Conservation (phyloP, 92 coral and sea anemone species). For the Isaurus tuberculatus region DNA sequence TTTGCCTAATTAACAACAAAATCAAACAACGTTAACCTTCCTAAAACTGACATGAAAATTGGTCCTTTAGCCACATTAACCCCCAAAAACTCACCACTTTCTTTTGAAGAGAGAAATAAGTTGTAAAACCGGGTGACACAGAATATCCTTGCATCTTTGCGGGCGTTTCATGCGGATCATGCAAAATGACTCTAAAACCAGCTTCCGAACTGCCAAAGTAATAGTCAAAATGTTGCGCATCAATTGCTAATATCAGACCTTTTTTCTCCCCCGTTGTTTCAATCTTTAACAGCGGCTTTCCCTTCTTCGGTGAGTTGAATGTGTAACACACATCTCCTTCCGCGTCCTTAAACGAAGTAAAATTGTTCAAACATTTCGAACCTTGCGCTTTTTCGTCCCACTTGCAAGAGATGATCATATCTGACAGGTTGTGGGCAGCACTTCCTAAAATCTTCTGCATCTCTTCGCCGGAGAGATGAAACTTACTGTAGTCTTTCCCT, state of each 20-base stretch:
- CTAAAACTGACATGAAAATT: neutral
- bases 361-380: slow-evolving; percentile 58
- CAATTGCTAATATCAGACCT: slow-evolving; percentile 71
- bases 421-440: slow-evolving; percentile 80
- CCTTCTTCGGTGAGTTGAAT: slow-evolving; percentile 73
- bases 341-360: slow-evolving; percentile 75
- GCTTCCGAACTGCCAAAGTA: slow-evolving; percentile 78
- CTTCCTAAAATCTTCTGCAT: slow-evolving; percentile 63
- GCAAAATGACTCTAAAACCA: slow-evolving; percentile 84
- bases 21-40: neutral
- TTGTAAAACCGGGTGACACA: slow-evolving; percentile 84
- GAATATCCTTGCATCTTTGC: slow-evolving; percentile 89
- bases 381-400: slow-evolving; percentile 58
- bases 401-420: slow-evolving; percentile 74
- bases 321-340: slow-evolving; percentile 79
- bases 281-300: slow-evolving; percentile 25
- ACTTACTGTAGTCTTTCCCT: slow-evolving; percentile 42
- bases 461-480: slow-evolving; percentile 61
- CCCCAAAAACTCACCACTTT: slow-evolving; percentile 58
- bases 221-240: slow-evolving; percentile 75
- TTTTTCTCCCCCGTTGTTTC: slow-evolving; percentile 65
- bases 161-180: slow-evolving; percentile 85
- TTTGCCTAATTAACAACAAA: too few relatives aligned
- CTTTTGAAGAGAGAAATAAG: slow-evolving; percentile 80
- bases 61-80: neutral